phyloP scores from a whole-genome alignment of 92 coral and sea anemone species.

The Zoanthus sociatus region DNA sequence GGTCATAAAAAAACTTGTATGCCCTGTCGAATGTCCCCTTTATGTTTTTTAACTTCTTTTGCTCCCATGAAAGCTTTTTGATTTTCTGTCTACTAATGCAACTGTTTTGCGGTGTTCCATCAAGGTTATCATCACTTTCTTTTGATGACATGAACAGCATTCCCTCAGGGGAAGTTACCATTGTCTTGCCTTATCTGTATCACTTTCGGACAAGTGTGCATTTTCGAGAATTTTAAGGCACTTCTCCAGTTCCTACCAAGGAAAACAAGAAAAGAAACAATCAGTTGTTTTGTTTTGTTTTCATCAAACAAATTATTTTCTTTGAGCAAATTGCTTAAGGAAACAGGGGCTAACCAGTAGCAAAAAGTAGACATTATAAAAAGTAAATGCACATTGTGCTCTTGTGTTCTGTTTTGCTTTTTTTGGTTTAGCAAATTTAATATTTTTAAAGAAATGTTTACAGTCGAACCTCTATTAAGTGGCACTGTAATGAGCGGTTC shows the following conservation, averaged over 20 bases:
- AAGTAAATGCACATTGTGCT: neutral
- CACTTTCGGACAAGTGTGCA: neutral
- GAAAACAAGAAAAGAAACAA: neutral
- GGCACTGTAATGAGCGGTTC: too few species aligned
- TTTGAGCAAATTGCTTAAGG: neutral
- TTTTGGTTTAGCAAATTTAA: conserved; percentile 3
- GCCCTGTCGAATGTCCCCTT: conserved; percentile 9
- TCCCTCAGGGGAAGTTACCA: neutral
- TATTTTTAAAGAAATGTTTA: neutral
- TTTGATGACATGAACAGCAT: neutral
- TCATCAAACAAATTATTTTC: neutral
- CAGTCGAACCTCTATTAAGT: too few species aligned
- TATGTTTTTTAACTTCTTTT: neutral
- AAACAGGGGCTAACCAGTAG: neutral
- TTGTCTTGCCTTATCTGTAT: neutral
- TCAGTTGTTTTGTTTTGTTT: neutral
- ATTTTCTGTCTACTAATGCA: neutral
- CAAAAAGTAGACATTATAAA: neutral
- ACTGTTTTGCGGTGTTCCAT: neutral
- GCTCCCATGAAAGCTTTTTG: neutral
- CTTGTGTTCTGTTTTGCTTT: neutral
- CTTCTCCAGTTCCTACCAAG: conserved; percentile 21
- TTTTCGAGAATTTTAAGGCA: neutral
- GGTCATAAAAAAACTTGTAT: neutral
- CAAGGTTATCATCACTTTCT: conserved; percentile 8